A percentile compares a stretch with the other conserved stretches of the same genome.
phyloP scores from a whole-genome alignment of 2,113 vertebrate species.

The Hepsetus odoe region DNA sequence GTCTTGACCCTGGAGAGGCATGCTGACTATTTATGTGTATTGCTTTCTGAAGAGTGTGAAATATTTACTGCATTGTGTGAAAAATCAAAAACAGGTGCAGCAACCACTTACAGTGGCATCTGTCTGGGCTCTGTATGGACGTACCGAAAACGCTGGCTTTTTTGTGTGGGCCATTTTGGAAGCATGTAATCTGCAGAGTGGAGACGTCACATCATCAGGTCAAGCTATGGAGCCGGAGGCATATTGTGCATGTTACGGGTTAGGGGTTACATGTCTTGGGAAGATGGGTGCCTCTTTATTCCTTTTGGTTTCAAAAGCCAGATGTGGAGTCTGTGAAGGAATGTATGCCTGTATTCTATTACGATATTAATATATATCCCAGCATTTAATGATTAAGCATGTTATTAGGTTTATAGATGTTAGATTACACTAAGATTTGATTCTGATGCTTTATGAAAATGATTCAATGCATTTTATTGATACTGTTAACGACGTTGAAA shows the following conservation, averaged over 20 bases:
- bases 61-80: not conserved
- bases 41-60: not conserved
- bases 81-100: not conserved
- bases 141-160: not conserved
- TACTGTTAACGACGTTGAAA: too few relatives aligned
- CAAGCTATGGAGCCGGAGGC: not conserved
- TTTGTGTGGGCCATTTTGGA: not conserved
- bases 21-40: not conserved
- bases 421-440: too few relatives aligned
- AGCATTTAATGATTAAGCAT: too few relatives aligned
- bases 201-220: not conserved
- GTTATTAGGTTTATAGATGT: too few relatives aligned
- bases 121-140: not conserved
- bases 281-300: not conserved
- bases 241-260: not conserved
- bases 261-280: not conserved
- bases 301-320: not conserved
- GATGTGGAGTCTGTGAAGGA: not conserved
- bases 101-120: not conserved
- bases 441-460: too few relatives aligned
- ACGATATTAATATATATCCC: too few relatives aligned
- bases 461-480: too few relatives aligned
- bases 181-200: constrained; percentile 2
- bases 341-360: constrained; percentile 14
- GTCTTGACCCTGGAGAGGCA: not conserved